These are phyloP conservation scores for Oreamnos americanus DNA, from an alignment of 2,113 vertebrate genomes.

Conservation along the genomic window DNA sequence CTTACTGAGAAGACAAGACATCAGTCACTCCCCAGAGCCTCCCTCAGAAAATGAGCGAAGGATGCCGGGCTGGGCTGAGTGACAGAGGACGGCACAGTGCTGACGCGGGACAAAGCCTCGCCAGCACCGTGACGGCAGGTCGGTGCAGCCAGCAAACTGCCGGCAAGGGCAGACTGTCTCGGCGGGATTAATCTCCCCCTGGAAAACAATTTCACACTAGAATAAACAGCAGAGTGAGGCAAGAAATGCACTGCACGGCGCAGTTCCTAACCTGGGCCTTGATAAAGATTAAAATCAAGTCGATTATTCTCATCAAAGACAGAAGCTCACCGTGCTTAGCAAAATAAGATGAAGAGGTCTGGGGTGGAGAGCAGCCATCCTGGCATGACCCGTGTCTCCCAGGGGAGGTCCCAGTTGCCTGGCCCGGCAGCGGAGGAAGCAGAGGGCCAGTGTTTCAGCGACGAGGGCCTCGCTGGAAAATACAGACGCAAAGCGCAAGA, in stretches of 20 bases:
- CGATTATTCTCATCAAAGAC: conserved; percentile 38
- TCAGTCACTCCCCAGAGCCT: background rate
- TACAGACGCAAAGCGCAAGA: background rate
- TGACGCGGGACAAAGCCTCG: background rate
- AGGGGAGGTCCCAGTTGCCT: background rate
- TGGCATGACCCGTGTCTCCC: background rate
- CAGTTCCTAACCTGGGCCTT: conserved; percentile 53
- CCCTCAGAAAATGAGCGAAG: background rate
- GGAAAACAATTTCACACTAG: conserved; percentile 84
- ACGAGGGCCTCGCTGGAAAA: background rate
- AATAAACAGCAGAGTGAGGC: conserved; percentile 73
- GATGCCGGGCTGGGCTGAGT: background rate
- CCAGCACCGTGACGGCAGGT: conserved; percentile 28
- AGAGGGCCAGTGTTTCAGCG: background rate
- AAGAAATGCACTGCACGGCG: conserved; percentile 30
- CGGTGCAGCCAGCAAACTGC: background rate
- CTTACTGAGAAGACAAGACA: background rate
- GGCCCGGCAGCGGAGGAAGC: background rate
- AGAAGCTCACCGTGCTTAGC: conserved; percentile 17
- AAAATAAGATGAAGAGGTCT: conserved; percentile 1
- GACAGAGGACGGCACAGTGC: background rate
- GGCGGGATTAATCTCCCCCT: conserved; percentile 75
- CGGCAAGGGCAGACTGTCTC: conserved; percentile 15
- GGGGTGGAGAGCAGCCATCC: background rate
- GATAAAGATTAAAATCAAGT: conserved; percentile 47